Conservation (phyloP, 2,888 invertebrate genomes). For the Chesias legatella region DNA sequence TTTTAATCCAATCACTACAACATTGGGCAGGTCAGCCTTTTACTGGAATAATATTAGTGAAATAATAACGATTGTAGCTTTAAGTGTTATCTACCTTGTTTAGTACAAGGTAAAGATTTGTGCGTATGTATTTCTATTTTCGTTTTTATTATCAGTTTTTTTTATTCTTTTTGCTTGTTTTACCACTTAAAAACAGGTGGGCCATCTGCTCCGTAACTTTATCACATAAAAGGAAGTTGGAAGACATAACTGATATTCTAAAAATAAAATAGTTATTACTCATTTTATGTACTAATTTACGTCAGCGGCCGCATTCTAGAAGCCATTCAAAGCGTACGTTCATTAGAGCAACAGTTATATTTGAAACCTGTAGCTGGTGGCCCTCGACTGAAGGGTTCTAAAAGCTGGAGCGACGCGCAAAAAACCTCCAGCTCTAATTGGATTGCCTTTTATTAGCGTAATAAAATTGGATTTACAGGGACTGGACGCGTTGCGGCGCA, state of each 20-base stretch:
- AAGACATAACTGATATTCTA: too few species aligned
- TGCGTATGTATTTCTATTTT: too few species aligned
- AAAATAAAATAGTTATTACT: too few species aligned
- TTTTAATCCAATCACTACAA: conserved; percentile 19
- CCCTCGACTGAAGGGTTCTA: conserved; percentile 53
- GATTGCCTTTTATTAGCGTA: conserved; percentile 75
- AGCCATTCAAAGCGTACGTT: conserved; percentile 19
- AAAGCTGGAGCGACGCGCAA: conserved; percentile 51
- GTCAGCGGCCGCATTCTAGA: background rate
- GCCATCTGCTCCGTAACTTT: too few species aligned
- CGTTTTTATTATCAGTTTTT: too few species aligned
- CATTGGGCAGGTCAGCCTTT: conserved; percentile 10
- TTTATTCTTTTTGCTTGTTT: too few species aligned
- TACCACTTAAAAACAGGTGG: too few species aligned
- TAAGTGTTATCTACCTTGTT: too few species aligned
- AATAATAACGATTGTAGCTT: too few species aligned
- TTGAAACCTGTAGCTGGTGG: conserved; percentile 48
- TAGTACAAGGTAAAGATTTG: too few species aligned
- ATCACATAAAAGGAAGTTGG: too few species aligned
- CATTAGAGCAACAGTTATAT: conserved; percentile 49
- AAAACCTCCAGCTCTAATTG: conserved; percentile 72
- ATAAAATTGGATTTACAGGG: conserved; percentile 73
- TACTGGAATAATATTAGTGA: conserved; percentile 2
- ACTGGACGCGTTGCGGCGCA: conserved; percentile 50
- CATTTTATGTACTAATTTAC: too few species aligned